Base-by-base conservation (phyloP, 2,888 invertebrate species). In the Physocephala rufipes region DNA sequence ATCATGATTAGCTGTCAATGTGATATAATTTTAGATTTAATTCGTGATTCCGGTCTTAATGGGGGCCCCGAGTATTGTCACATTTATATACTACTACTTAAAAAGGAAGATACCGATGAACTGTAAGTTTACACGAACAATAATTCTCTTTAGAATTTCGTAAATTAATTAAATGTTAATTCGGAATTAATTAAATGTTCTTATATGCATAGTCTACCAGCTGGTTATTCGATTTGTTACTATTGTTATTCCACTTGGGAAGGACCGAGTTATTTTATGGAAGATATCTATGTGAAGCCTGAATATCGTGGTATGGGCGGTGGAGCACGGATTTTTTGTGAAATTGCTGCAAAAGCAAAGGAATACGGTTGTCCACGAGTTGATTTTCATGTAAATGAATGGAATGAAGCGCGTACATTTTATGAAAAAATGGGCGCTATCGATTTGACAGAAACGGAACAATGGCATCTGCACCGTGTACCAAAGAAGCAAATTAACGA, bases 241-340 rank as follows among this genome's bases (percentile, higher is more conserved):
- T 90, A 89, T 71, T 90, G 90, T 0, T 97, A 95, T 86, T 95
- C 95, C 1, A 94, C 96, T 0, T 96, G 95, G 94, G 87, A 90
- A 77, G 96, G 96, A 0, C 90, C 90, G 79, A 87, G 90, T 0
- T 87, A 94, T 78, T 92, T 92, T 87, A 87, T 97, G 72, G 96
- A 97, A 85, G 96, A 96, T 83, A 81, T 97, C 28, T 96, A 93
- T 82, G 92, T 97, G 4, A 88, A 90, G 24, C 88, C 89, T 0
- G 83, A 86, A 0, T 89, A 89, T 81, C 87, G 96, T 26, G 87
- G 88, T n/a, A 51, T 67, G 19, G 83, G 88, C 79, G 58, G 82
- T 80, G 80, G 86, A 76, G 79, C 77, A 72, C 58, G 80, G 71
- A 71, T 87, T 71, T 80, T 86, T 19, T 76, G 77, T 2, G 78